Base-by-base conservation (phyloP, 2,797 vertebrate species). In the Tokudaia tokunoshimensis region DNA sequence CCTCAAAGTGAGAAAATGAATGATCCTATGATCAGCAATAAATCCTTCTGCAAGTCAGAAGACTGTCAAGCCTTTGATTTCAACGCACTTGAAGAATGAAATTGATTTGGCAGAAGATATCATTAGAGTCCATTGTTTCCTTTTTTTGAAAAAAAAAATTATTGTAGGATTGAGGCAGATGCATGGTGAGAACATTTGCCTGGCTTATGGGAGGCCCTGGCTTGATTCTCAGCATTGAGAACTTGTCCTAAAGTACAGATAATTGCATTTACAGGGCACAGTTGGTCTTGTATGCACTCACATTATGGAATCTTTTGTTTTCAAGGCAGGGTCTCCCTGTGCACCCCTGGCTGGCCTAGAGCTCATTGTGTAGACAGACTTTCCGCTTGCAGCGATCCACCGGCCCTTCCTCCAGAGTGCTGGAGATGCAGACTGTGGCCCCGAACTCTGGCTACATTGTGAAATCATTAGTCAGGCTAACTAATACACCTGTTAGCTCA, bases 61-160 rank as follows among this genome's bases (percentile, higher is more conserved):
- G 72, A 78, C 55, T 67, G 41, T 59, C 41, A 83, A 0, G 75
- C 92, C 22, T 96, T 89, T 87, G 41, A 65, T 67, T 96, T 83
- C 82, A 81, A 26, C 11, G 55, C 13, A 50, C 19, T 65, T 52
- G 83, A 83, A 92, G 55, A 94, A 50, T 37, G 0, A 63, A 91
- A 57, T 41, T 88, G 57, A 75, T 93, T 91, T 88, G 31, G 81
- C 12, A 76, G 52, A 37, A 78, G 80, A 34, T 34, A 87, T 80
- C n/a, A 61, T 91, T 91, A 84, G 89, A 55, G 59, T 41, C n/a
- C n/a, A 81, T 76, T 81, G 75, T 80, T 90, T 79, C 47, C 67
- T 20, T 44, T 63, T 59, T 34, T 34, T 52, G 2, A 52, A 52
- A 70, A 57, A 79, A 61, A 31, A n/a, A 15, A 10, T 37, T 52